Percentiles rank a stretch among this genome's conserved stretches.
Conservation (phyloP, 1,140 invertebrate species). For the Colletes latitarsis region DNA sequence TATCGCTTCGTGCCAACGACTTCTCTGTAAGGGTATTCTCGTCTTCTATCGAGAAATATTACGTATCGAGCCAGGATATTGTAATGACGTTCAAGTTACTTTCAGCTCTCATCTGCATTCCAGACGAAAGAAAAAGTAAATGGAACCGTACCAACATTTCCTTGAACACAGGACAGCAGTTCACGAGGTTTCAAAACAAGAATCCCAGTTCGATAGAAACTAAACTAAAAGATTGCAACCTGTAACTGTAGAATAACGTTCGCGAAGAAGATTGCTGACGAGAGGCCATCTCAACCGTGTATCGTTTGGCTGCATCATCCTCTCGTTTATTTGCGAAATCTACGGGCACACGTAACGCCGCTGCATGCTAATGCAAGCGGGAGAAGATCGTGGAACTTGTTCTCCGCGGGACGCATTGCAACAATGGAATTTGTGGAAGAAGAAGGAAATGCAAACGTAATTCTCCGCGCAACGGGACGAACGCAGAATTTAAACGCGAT, state of each 20-base stretch:
- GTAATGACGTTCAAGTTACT: neutral
- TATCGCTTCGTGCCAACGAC: slow-evolving; percentile 7
- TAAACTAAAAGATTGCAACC: too few species aligned
- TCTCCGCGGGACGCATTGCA: neutral
- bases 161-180: neutral
- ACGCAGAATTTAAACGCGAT: neutral
- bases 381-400: slow-evolving; percentile 25
- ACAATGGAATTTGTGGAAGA: neutral
- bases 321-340: neutral
- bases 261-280: too few species aligned
- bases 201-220: too few species aligned
- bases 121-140: neutral
- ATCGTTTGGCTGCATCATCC: neutral
- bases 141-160: too few species aligned
- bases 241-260: too few species aligned
- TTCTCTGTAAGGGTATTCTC: slow-evolving; percentile 17
- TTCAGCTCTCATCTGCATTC: neutral
- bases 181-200: too few species aligned
- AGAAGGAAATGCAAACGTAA: neutral
- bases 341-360: neutral
- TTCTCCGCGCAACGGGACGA: neutral
- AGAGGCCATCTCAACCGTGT: neutral
- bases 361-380: neutral
- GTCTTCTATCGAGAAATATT: neutral
- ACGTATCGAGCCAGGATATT: neutral